Evolutionary conservation across 2,797 vertebrate species (phyloP).

Genomic region (Scyliorhinus canicula): DNA sequence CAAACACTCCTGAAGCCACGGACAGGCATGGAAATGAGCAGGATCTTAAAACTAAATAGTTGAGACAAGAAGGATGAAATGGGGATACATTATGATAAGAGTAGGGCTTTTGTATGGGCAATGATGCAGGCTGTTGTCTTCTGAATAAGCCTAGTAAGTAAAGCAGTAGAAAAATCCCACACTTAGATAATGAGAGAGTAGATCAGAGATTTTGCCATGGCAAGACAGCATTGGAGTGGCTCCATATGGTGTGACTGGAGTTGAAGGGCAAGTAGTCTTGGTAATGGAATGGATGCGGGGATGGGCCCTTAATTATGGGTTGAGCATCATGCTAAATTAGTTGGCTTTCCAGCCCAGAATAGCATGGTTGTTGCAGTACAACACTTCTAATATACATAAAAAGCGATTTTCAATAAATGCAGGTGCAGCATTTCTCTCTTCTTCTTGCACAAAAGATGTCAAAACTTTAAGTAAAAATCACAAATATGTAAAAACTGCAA

Average conservation of each 20-base stretch:
- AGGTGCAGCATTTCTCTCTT: background rate
- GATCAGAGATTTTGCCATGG: background rate
- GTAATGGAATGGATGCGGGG: background rate
- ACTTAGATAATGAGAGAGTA: background rate
- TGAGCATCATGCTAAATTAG: background rate
- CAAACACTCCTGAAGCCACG: background rate
- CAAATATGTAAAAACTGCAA: background rate
- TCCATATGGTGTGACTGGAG: background rate
- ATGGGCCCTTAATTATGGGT: background rate
- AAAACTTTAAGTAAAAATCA: background rate
- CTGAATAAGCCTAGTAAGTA: background rate
- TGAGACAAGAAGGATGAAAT: background rate
- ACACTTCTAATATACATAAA: background rate
- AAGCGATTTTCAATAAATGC: background rate
- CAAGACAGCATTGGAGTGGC: background rate
- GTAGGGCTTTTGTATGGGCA: background rate
- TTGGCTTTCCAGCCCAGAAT: background rate
- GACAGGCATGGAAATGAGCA: background rate
- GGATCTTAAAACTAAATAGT: background rate
- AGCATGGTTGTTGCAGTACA: background rate
- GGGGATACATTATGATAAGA: background rate
- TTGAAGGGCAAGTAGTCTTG: background rate
- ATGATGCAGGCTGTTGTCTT: background rate
- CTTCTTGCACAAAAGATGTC: background rate
- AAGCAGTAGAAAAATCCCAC: background rate